Conservation (phyloP, 2,888 invertebrate species). For the Sympetrum striolatum region DNA sequence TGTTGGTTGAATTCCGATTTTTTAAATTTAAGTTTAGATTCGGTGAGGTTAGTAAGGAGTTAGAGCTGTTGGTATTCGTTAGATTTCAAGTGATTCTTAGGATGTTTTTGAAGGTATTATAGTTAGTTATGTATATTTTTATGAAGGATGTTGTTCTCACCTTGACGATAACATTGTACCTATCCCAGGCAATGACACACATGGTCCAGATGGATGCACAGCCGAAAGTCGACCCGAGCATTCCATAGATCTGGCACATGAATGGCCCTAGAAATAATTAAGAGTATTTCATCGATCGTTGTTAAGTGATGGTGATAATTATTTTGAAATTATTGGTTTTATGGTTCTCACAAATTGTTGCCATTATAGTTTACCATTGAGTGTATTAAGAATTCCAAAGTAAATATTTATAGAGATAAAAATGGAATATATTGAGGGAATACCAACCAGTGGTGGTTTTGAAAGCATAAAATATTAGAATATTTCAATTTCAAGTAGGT, state of each 20-base stretch:
- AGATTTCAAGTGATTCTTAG: background rate
- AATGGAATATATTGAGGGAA: too few species aligned
- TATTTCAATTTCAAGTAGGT: too few species aligned
- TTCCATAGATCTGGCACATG: conserved; percentile 87
- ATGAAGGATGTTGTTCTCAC: conserved; percentile 50
- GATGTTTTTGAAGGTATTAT: too few species aligned
- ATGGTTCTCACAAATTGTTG: background rate
- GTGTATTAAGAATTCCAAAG: too few species aligned
- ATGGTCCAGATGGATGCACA: conserved; percentile 93
- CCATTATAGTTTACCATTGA: background rate
- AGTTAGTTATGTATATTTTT: background rate
- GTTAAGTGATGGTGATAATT: background rate
- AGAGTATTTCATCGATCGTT: background rate
- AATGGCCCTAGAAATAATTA: conserved; percentile 68
- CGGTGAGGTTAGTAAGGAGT: background rate
- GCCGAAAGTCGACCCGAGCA: conserved; percentile 87
- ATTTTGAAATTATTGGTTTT: background rate
- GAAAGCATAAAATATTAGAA: too few species aligned
- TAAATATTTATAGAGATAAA: too few species aligned
- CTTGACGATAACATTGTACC: conserved; percentile 94
- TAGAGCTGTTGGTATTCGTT: background rate
- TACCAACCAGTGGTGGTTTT: too few species aligned
- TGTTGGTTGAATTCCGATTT: background rate
- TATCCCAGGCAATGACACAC: conserved; percentile 91
- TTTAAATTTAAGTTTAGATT: too few species aligned